Base-by-base conservation (phyloP, 1,140 invertebrate genomes). In the Tetraneura akinire region DNA sequence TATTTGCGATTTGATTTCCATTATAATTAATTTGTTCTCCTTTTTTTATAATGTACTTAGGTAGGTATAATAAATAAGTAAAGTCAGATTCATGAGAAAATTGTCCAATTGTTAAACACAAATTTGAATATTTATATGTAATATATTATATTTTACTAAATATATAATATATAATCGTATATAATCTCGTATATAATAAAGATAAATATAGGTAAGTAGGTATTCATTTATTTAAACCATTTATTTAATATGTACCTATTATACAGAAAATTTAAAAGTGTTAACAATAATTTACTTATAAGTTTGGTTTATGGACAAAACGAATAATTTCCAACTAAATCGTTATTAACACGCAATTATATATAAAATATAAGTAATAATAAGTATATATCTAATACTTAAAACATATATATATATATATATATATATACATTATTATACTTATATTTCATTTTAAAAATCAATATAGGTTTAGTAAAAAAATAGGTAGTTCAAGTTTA, bases 281-380 rank as follows among this genome's bases (percentile, higher is more conserved):
- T n/a, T n/a, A n/a, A n/a, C 47, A 68, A 68, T 23, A 68, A 68
- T 45, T 47, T 23, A 6, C 45, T 47, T 13, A 4, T 16, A 18
- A 68, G 21, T 68, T 68, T 68, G 47, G 21, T 68, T 68, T 68
- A 47, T 47, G n/a, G 42, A 68, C 45, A 47, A 47, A 68, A 68
- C 23, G 64, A 37, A 37, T 45, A 42, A 42, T 47, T 68, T 68
- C 47, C 14, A 26, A 47, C n/a, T 68, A 47, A 68, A 45, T 45
- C 64, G 64, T 68, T 68, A 68, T 68, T 45, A 37, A 45, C 64
- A 68, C 64, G 64, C 64, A 68, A 68, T 37, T 45, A 37, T 37
- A 37, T 37, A 37, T 37, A n/a, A n/a, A n/a, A n/a, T n/a, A n/a
- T n/a, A n/a, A n/a, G n/a, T n/a, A n/a, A n/a, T n/a, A n/a, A n/a